Base-by-base conservation (phyloP, 2,113 vertebrate genomes). In the Spizaetus ornatus region DNA sequence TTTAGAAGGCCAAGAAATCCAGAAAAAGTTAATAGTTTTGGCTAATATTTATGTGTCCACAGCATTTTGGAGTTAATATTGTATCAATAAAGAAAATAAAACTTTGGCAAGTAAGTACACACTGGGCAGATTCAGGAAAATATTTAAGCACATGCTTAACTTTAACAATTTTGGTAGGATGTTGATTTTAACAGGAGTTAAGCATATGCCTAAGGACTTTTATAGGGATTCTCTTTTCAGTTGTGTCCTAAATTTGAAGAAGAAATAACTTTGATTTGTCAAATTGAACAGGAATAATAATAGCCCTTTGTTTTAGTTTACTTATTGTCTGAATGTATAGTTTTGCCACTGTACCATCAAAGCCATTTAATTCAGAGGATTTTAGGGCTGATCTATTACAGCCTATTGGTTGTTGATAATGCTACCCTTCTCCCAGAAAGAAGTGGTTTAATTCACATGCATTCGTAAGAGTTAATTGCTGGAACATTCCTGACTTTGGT, bases 401-500 rank as follows among this genome's bases (percentile, higher is more conserved):
- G 34, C 79, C 27, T 71, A 5, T 61, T 36, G 38, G 45, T 55
- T 50, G 38, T 42, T 89, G 72, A 15, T 78, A 92, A 78, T 16
- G 32, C 32, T 77, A 29, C 61, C 61, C 19, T 86, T 82, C 63
- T 65, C 82, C 73, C 80, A 42, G 40, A 91, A 96, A 94, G 67
- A 80, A 94, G 62, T 71, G 25, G 5, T 22, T 88, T 62, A 71
- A 87, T 94, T 98, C 93, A 27, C 40, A 22, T 74, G 63, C 52
- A 42, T 96, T 86, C 3, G 26, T 85, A 97, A 95, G 90, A 97
- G 97, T 97, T 97, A 97, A 98, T 97, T 52, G 50, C 81, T 86
- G 91, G 94, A 95, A 94, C 96, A 97, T 97, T 97, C 96, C 96
- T 97, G 95, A 93, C 94, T 97, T 97, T 96, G 91, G 95, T 96